These are phyloP conservation scores for Chaetura pelagica DNA, from an alignment of 2,113 vertebrate species.

Conservation along the genomic window DNA sequence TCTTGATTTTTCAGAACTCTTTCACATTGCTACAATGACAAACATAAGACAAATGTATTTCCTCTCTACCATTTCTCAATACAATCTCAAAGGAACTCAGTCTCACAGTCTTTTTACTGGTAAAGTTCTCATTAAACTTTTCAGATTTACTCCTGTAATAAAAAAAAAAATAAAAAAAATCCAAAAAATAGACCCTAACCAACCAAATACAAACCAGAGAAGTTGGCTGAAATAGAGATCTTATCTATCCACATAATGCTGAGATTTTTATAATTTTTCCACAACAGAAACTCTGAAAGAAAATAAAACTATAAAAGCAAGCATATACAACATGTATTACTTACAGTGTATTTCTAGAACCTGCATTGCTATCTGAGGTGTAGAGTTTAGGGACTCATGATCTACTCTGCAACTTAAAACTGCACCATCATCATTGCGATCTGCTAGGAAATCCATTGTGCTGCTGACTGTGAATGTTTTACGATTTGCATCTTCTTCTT, in stretches of 20 bases:
- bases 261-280: neutral
- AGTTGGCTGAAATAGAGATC: neutral
- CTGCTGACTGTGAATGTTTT: slow-evolving; percentile 94
- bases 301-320: neutral
- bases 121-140: neutral
- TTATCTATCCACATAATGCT: neutral
- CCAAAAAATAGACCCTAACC: accelerated
- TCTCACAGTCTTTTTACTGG: neutral
- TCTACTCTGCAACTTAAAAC: slow-evolving; percentile 94
- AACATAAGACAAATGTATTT: neutral
- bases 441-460: slow-evolving; percentile 89
- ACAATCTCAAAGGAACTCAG: neutral
- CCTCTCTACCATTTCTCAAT: neutral
- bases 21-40: neutral
- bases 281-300: neutral
- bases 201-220: neutral
- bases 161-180: neutral
- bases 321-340: slow-evolving; percentile 53
- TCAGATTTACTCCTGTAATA: neutral
- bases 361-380: slow-evolving; percentile 92
- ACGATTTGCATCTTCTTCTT: slow-evolving; percentile 88
- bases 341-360: slow-evolving; percentile 98
- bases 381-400: slow-evolving; percentile 89
- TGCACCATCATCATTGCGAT: slow-evolving; percentile 89
- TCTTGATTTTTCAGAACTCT: neutral